phyloP scores from a whole-genome alignment of 2,113 vertebrate species.

The Eonycteris spelaea region DNA sequence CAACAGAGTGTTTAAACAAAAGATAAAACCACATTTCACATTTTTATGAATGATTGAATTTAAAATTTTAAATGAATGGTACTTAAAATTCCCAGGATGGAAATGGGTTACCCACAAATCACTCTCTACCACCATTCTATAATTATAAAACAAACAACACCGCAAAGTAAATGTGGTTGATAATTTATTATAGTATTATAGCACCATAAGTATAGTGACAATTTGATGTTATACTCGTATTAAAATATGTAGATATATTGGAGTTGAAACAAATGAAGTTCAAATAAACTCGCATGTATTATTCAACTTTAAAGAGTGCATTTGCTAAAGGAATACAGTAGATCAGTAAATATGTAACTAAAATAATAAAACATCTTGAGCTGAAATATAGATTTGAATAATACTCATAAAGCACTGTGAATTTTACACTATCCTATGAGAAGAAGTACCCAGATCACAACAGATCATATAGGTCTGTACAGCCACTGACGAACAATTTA shows the following conservation, averaged over 20 bases:
- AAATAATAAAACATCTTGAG: background rate
- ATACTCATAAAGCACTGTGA: background rate
- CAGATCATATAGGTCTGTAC: background rate
- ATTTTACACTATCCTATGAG: background rate
- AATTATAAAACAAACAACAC: slow-evolving; percentile 63
- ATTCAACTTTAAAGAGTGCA: background rate
- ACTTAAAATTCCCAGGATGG: background rate
- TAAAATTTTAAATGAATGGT: background rate
- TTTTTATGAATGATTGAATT: background rate
- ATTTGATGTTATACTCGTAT: slow-evolving; percentile 51
- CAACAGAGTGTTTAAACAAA: background rate
- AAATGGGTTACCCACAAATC: background rate
- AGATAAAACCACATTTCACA: background rate
- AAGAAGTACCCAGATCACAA: background rate
- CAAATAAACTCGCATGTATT: background rate
- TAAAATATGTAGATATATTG: slow-evolving; percentile 58
- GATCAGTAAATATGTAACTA: background rate
- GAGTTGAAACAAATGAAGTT: slow-evolving; percentile 19
- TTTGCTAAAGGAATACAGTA: background rate
- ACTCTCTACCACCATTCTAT: background rate
- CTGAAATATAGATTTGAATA: background rate
- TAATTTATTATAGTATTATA: slow-evolving; percentile 62
- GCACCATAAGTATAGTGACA: slow-evolving; percentile 8
- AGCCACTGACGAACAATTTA: background rate
- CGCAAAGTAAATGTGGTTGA: slow-evolving; percentile 55